Base-by-base conservation (phyloP, 2,797 vertebrate species). In the Thaleichthys pacificus region DNA sequence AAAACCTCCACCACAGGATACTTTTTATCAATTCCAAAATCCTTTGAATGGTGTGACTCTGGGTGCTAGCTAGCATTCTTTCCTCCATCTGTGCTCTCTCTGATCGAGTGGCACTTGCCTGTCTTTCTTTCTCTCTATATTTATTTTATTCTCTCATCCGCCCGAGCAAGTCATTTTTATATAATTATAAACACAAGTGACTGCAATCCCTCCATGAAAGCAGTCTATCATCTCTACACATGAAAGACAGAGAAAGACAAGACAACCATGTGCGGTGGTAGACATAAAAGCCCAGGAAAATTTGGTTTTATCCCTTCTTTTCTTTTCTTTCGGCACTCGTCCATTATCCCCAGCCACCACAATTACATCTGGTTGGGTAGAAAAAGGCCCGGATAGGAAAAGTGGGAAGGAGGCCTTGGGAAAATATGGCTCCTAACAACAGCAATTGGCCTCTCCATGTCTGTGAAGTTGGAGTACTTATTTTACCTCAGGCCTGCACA, bases 281-380 rank as follows among this genome's bases (percentile, higher is more conserved):
- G 38, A 70, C 68, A 61, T 75, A 68, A 75, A 75, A 66, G 68
- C 24, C 66, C 58, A 19, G 3, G 60, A 74, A 74, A 76, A 77
- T 73, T 51, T 73, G 68, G 71, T 73, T 49, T 56, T 15, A 38
- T 76, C 67, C 63, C 63, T 64, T 21, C 63, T 64, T 21, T 62
- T 63, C 49, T 49, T 61, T 30, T 17, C 49, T 24, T 51, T 66
- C 66, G 42, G 9, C 32, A 9, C n/a, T 35, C 3, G 38, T 21
- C 47, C 69, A 71, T 63, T 69, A 62, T 58, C 69, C 66, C 74
- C 68, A 57, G 26, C 73, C 30, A 66, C 51, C 68, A 66, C 73
- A 70, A 67, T 63, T 76, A 68, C 73, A 61, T 19, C 28, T 42
- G 24, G 38, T 66, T 17, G 51, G 15, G 30, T 51, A 26, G 56